Conservation (phyloP, 2,797 vertebrate species). For the Pachyuromys duprasi region DNA sequence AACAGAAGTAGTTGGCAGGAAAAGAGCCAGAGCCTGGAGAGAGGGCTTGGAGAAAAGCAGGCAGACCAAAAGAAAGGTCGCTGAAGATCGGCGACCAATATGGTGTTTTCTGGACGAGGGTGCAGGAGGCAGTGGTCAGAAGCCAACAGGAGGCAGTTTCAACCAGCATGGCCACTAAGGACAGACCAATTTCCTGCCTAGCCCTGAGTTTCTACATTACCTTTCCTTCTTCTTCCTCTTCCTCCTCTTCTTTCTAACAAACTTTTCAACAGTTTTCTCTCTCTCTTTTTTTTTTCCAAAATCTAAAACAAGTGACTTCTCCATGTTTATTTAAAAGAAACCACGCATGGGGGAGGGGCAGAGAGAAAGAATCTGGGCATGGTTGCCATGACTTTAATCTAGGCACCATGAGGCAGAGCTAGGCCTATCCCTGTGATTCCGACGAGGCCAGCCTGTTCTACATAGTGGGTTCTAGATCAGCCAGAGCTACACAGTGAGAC, state of each 20-base stretch:
- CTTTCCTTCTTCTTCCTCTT: neutral
- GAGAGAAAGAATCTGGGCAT: neutral
- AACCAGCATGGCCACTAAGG: neutral
- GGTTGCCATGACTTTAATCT: neutral
- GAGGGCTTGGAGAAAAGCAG: too few species aligned
- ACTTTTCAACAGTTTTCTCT: neutral
- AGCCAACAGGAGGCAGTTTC: neutral
- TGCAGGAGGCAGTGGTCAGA: neutral
- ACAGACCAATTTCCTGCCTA: neutral
- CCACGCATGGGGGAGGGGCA: neutral
- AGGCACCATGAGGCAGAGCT: neutral
- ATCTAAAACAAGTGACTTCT: slow-evolving; percentile 29
- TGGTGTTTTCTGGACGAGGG: neutral
- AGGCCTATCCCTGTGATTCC: too few species aligned
- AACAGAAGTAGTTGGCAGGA: neutral
- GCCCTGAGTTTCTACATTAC: neutral
- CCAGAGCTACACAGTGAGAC: neutral
- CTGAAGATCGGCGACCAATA: neutral
- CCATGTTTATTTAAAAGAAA: too few species aligned
- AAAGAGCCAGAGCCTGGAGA: neutral
- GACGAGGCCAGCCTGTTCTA: neutral
- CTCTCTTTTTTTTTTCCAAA: neutral
- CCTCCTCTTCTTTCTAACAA: neutral
- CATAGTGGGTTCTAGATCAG: neutral
- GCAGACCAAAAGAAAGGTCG: neutral